A percentile compares a stretch with the other conserved stretches of the same genome.
Conservation (phyloP, 92 coral and sea anemone species). For the Zoanthus sansibaricus region DNA sequence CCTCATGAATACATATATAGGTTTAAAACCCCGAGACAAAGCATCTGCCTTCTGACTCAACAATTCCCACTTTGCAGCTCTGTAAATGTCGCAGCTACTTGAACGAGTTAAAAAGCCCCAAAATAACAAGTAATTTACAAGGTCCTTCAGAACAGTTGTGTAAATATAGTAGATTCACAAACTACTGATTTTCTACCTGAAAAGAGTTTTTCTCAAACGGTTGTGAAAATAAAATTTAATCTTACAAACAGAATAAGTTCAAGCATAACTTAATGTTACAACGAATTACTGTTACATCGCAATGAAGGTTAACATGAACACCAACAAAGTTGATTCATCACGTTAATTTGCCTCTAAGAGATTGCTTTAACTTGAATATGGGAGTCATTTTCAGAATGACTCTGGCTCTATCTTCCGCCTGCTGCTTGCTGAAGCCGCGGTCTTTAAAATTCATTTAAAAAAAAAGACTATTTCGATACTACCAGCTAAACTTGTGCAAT, state of each 20-base stretch:
- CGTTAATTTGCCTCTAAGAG: too few relatives aligned
- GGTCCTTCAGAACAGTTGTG: slow-evolving; percentile 21
- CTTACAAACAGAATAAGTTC: neutral
- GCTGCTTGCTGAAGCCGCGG: too few relatives aligned
- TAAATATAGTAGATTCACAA: neutral
- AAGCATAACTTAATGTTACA: neutral
- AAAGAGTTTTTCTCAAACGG: neutral
- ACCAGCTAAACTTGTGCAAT: neutral
- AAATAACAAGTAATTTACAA: slow-evolving; percentile 6
- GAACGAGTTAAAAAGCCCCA: neutral
- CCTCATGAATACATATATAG: neutral
- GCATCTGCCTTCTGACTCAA: slow-evolving; percentile 27
- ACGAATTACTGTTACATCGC: neutral
- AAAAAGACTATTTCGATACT: too few relatives aligned
- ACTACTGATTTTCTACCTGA: neutral
- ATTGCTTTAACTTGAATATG: too few relatives aligned
- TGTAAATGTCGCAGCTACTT: neutral
- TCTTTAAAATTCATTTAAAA: neutral
- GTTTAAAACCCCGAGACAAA: neutral
- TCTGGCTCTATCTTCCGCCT: too few relatives aligned
- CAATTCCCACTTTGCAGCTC: neutral
- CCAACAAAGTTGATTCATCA: too few relatives aligned
- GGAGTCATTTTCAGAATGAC: too few relatives aligned
- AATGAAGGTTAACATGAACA: too few relatives aligned
- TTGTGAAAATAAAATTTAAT: neutral